Percentiles rank a stretch among this genome's conserved stretches.
Evolutionary conservation across 2,888 invertebrate genomes (phyloP).

Genomic region (Fissipunctia ypsillon): DNA sequence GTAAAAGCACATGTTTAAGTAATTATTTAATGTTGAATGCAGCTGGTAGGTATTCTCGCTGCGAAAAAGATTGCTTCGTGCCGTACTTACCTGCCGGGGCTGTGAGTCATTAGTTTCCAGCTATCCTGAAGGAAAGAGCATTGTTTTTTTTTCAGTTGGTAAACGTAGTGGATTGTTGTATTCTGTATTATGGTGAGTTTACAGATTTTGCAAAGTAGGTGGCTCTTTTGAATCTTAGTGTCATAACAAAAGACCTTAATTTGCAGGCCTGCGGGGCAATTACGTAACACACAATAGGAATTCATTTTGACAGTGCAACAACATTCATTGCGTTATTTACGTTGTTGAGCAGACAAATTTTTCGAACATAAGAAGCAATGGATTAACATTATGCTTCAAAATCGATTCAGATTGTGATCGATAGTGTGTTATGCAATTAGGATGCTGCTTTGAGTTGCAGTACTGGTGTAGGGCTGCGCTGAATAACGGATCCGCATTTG

Average conservation of each 20-base stretch:
- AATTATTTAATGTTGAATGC: conserved; percentile 55
- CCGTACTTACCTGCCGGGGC: not conserved
- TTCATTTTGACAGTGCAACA: too few species aligned
- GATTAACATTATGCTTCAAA: too few species aligned
- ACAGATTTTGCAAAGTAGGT: not conserved
- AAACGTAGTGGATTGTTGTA: not conserved
- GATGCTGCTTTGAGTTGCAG: too few species aligned
- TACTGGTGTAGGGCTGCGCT: too few species aligned
- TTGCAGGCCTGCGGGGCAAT: too few species aligned
- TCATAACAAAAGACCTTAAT: not conserved
- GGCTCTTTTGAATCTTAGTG: not conserved
- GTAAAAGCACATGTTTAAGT: conserved; percentile 23
- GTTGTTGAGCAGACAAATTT: too few species aligned
- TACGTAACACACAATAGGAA: too few species aligned
- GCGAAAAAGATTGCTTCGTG: conserved; percentile 45
- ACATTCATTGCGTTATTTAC: too few species aligned
- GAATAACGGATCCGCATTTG: not conserved
- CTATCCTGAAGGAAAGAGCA: conserved; percentile 19
- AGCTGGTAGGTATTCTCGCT: conserved; percentile 33
- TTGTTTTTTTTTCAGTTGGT: conserved; percentile 21
- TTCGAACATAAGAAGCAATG: too few species aligned
- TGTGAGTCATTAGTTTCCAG: conserved; percentile 48
- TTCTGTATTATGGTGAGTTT: not conserved
- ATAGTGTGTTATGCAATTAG: too few species aligned
- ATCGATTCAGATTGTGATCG: too few species aligned